Evolutionary conservation across 2,888 invertebrate genomes (phyloP).

Genomic region (Protodeltote pygarga): DNA sequence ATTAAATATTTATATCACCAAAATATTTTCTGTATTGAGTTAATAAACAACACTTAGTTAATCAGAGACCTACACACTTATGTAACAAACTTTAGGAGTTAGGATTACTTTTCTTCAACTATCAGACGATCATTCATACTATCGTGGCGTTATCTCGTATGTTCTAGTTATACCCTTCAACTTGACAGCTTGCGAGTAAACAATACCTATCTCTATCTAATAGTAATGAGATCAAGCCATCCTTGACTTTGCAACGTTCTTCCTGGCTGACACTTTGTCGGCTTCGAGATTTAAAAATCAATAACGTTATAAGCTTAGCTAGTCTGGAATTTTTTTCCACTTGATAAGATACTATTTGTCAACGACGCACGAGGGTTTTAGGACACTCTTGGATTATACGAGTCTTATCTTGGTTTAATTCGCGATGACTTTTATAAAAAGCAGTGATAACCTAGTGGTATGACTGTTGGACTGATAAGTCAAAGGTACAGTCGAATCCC

Average conservation of each 20-base stretch:
- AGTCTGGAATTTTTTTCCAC: constrained; percentile 20
- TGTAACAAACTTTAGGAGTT: background rate
- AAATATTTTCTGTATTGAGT: no score
- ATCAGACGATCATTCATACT: constrained; percentile 28
- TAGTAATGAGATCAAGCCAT: constrained; percentile 72
- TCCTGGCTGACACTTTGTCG: constrained; percentile 61
- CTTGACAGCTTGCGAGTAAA: constrained; percentile 63
- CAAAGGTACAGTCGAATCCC: no score
- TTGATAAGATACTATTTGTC: constrained; percentile 27
- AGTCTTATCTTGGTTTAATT: constrained; percentile 14
- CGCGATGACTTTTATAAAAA: no score
- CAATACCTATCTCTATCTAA: constrained; percentile 57
- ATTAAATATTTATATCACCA: no score
- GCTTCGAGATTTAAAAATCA: constrained; percentile 72
- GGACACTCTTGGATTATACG: constrained; percentile 12
- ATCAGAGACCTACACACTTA: background rate
- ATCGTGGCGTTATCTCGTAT: constrained; percentile 21
- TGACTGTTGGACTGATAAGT: no score
- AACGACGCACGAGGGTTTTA: constrained; percentile 26
- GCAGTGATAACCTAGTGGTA: no score
- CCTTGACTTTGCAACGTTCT: constrained; percentile 75
- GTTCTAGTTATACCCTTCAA: constrained; percentile 62
- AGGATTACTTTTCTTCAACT: constrained; percentile 1
- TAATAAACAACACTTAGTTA: background rate
- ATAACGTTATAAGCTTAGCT: constrained; percentile 51